Conservation (phyloP, 2,888 invertebrate species). For the Mimas tiliae region DNA sequence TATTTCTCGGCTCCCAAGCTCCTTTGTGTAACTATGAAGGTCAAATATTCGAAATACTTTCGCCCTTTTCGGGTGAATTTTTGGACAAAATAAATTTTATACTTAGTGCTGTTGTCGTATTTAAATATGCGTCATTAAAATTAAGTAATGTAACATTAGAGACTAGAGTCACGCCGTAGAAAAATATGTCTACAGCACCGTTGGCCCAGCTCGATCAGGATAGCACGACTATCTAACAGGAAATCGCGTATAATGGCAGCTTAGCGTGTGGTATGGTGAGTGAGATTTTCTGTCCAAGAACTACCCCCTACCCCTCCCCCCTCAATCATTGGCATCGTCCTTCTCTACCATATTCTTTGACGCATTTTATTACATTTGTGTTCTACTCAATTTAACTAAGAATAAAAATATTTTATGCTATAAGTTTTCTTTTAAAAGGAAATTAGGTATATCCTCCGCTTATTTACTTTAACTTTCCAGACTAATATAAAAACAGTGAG, state of each 20-base stretch:
- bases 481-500: neutral
- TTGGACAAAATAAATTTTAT: neutral
- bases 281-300: no score
- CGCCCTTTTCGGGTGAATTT: constrained; percentile 9
- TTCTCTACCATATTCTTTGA: no score
- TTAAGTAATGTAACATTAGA: no score
- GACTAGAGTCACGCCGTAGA: no score
- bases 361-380: neutral
- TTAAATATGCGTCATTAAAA: no score
- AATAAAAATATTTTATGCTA: neutral
- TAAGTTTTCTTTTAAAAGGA: neutral
- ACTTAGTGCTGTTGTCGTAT: neutral
- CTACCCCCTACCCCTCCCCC: no score
- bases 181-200: no score
- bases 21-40: constrained; percentile 12
- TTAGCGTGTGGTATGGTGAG: no score
- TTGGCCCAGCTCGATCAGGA: no score
- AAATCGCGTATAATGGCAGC: no score
- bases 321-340: no score
- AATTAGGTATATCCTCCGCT: neutral
- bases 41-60: constrained; percentile 16
- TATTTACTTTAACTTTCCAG: constrained; percentile 3
- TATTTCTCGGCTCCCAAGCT: neutral
- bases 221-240: no score
- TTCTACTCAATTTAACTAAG: neutral